These are phyloP conservation scores for Platyrinchus mystaceus DNA, from an alignment of 2,797 vertebrate species.

Conservation along the genomic window DNA sequence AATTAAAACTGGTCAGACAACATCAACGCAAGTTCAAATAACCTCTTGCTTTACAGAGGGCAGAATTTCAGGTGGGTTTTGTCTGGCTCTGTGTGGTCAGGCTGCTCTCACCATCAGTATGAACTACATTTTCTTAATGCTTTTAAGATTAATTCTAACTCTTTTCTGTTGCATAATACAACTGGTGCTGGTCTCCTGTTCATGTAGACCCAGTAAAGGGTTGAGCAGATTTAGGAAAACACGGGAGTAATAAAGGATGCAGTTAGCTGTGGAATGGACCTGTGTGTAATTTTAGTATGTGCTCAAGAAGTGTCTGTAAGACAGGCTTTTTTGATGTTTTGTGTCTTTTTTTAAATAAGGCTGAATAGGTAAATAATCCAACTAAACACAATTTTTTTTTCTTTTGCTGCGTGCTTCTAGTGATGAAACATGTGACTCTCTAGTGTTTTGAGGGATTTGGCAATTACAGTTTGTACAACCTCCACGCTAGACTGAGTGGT, in stretches of 20 bases:
- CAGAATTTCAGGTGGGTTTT: not conserved
- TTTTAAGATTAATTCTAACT: not conserved
- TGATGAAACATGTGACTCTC: not conserved
- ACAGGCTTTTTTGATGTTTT: not conserved
- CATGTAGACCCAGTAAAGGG: not conserved
- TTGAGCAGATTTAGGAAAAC: not conserved
- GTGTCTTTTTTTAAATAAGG: not conserved
- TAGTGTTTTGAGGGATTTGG: not conserved
- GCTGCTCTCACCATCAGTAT: not conserved
- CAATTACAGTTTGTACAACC: not conserved
- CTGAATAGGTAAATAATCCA: not conserved
- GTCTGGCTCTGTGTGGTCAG: not conserved
- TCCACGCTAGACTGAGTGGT: not conserved
- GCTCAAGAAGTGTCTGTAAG: not conserved
- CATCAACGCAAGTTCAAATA: not conserved
- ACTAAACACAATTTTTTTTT: not conserved
- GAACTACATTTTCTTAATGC: not conserved
- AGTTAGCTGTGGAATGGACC: not conserved
- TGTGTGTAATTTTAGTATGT: not conserved
- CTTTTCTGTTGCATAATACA: not conserved
- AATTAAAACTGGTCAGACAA: not conserved
- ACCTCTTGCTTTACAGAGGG: not conserved
- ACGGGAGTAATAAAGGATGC: not conserved
- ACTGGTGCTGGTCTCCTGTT: not conserved
- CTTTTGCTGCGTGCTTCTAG: not conserved